Evolutionary conservation across 2,888 invertebrate species (phyloP).

Genomic region (Pterobdella sp.): DNA sequence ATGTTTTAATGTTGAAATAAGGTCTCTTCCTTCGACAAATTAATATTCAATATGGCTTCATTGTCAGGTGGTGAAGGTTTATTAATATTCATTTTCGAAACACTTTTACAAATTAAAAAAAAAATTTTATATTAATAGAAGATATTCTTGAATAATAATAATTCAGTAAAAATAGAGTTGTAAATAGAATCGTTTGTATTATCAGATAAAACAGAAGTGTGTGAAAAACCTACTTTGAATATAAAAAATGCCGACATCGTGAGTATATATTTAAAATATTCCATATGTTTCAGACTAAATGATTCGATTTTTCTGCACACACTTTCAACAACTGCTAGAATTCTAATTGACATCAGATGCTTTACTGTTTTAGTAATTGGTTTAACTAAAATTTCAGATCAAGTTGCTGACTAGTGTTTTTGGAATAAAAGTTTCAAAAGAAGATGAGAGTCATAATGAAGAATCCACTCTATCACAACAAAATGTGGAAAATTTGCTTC

Average conservation of each 20-base stretch:
- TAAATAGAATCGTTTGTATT: background rate
- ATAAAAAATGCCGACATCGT: background rate
- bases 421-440: background rate
- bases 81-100: slow-evolving; percentile 8
- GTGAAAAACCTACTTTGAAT: background rate
- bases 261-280: too few species aligned
- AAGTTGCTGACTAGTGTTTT: background rate
- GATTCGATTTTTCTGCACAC: too few species aligned
- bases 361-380: too few species aligned
- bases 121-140: background rate
- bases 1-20: too few species aligned
- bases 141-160: background rate
- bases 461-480: background rate
- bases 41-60: slow-evolving; percentile 14
- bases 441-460: background rate
- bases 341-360: too few species aligned
- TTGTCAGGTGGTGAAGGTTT: slow-evolving; percentile 16
- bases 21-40: too few species aligned
- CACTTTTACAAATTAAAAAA: background rate
- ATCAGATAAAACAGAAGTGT: background rate
- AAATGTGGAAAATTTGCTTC: background rate
- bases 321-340: too few species aligned
- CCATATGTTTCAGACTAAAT: too few species aligned
- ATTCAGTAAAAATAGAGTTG: background rate
- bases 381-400: background rate